Evolutionary conservation across 2,888 invertebrate genomes (phyloP).

Genomic region (Pollenia labialis): DNA sequence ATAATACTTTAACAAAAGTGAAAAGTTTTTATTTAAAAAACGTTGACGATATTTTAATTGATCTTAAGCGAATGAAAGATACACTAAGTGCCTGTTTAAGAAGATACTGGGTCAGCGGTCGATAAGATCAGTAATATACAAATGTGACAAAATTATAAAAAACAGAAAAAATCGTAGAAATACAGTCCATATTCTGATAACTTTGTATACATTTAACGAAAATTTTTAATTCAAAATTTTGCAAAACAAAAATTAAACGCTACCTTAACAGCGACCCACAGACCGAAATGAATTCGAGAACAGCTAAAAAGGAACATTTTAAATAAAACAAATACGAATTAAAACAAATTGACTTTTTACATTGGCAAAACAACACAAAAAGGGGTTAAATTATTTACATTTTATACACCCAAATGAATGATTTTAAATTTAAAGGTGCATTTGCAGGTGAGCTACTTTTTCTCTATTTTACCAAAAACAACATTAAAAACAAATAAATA

Average conservation of each 20-base stretch:
- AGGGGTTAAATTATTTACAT: constrained; percentile 66
- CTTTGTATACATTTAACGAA: not conserved
- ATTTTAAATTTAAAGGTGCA: constrained; percentile 59
- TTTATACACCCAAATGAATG: constrained; percentile 51
- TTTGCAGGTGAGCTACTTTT: constrained; percentile 53
- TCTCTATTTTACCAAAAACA: constrained; percentile 1
- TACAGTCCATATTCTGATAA: no score
- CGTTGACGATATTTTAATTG: no score
- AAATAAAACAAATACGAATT: constrained; percentile 50
- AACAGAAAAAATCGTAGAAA: no score
- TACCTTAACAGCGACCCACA: not conserved
- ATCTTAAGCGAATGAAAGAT: no score
- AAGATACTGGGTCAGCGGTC: no score
- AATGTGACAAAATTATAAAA: no score
- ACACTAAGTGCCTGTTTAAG: no score
- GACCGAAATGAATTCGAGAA: not conserved
- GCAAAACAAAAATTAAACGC: not conserved
- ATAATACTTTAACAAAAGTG: no score
- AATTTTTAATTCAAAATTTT: constrained; percentile 3
- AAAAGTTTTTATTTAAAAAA: no score
- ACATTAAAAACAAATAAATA: constrained; percentile 42
- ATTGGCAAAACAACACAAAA: constrained; percentile 41
- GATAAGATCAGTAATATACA: no score
- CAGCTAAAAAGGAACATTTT: constrained; percentile 1
- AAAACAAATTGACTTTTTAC: constrained; percentile 68